Base-by-base conservation (phyloP, 2,888 invertebrate species). In the Brachypalpus laphriformis region DNA sequence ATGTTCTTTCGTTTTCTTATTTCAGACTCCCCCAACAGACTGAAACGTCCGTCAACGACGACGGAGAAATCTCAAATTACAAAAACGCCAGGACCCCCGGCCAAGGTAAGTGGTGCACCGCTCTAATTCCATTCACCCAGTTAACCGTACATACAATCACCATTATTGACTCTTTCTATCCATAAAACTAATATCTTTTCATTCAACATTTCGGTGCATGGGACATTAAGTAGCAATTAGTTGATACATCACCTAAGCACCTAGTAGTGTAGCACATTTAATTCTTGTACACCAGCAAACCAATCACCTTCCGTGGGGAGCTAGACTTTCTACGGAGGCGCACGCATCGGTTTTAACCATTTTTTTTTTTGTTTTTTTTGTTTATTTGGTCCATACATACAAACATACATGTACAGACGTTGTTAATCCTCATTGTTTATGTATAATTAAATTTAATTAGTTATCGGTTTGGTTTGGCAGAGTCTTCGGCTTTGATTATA, bases 11-110 rank as follows among this genome's bases (percentile, higher is more conserved):
- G 70, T 40, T 61, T 68, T 49, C 68, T 81, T 22, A 20, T 88
- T 89, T n/a, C 87, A 90, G 90, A 89, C 87, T 88, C 89, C n/a
- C 88, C 89, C 81, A 89, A 89, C 81, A 88, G 90, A 88, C 88
- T 90, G 87, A 90, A 89, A 68, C 89, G 89, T 66, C 82, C 89
- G 31, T 89, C 89, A 61, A 82, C 89, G 57, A 87, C 88, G 56
- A 82, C 87, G 45, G 90, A 90, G 75, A 89, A 90, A 82, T 82
- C 89, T 34, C 88, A 89, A 87, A 89, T 89, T 42, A 83, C 89
- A 66, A 90, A 90, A 87, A 70, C 89, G 5, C 75, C 88, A 68
- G 90, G 89, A 86, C 90, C 90, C 54, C 90, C 90, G 18, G 75
- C 90, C 18, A 90, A 90, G 88, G 90, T 90, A 88, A 88, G 89